A percentile compares a stretch with the other conserved stretches of the same genome.
Evolutionary conservation across 2,113 vertebrate species (phyloP).

Genomic region (Calonectris borealis): DNA sequence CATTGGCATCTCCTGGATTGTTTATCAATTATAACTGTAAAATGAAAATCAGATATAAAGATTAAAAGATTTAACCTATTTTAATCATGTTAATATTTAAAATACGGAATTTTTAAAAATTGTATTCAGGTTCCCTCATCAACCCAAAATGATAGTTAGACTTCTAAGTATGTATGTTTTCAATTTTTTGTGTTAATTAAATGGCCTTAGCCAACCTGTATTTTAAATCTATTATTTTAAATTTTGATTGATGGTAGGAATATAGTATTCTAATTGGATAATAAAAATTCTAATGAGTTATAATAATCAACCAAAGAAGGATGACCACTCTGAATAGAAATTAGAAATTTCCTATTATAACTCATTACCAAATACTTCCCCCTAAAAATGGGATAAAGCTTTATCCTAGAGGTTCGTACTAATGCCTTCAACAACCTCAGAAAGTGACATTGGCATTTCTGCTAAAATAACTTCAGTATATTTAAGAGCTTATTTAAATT

Average conservation of each 20-base stretch:
- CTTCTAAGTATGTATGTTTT: not conserved
- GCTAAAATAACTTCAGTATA: not conserved
- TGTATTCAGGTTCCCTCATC: not conserved
- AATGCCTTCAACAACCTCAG: not conserved
- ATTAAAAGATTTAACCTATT: conserved; percentile 3
- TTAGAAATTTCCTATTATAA: not conserved
- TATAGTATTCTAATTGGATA: not conserved
- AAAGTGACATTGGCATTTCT: not conserved
- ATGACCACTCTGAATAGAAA: not conserved
- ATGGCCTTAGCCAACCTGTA: not conserved
- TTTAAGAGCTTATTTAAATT: not conserved
- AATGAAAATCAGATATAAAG: not conserved
- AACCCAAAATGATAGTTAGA: not conserved
- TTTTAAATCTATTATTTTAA: conserved; percentile 12
- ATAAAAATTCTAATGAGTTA: conserved; percentile 17
- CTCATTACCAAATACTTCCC: not conserved
- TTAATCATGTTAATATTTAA: not conserved
- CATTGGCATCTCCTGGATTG: not conserved
- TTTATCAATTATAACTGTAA: not conserved
- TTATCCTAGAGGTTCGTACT: not conserved
- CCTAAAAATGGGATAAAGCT: not conserved
- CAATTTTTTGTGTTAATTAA: conserved; percentile 21
- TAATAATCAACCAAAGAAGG: not conserved
- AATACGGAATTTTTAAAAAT: not conserved
- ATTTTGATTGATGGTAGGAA: not conserved